Evolutionary conservation across 53 echinoderm and acorn worm genomes (phyloP).

Genomic region (Zoroaster sp.): DNA sequence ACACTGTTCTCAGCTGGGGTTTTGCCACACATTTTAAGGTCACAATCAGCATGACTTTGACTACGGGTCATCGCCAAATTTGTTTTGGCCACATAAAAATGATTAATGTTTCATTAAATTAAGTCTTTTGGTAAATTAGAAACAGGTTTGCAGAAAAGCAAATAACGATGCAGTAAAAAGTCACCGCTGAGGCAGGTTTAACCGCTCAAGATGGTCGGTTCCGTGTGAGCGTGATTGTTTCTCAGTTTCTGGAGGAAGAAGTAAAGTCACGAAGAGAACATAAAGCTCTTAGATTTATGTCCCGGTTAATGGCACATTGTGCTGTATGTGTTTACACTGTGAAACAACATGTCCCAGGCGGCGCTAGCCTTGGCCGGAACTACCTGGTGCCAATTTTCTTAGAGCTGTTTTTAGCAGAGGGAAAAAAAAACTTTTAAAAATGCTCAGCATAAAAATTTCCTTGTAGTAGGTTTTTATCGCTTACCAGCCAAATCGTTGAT

Average conservation of each 20-base stretch:
- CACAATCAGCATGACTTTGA: background rate
- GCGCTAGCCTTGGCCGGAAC: no score
- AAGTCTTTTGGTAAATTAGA: background rate
- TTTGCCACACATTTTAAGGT: background rate
- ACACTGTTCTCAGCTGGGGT: background rate
- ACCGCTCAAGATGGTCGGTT: background rate
- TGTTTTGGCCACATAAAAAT: background rate
- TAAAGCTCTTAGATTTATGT: conserved; percentile 40
- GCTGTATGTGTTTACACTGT: conserved; percentile 35
- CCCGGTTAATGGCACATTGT: background rate
- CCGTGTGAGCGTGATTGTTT: background rate
- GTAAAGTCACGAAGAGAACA: background rate
- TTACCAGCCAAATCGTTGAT: no score
- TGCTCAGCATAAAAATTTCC: no score
- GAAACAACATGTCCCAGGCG: background rate
- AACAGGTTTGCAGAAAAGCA: background rate
- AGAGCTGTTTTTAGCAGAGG: no score
- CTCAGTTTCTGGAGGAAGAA: background rate
- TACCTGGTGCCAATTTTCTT: no score
- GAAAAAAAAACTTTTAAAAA: no score
- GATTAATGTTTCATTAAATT: conserved; percentile 43
- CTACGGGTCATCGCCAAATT: background rate
- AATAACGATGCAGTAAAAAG: background rate
- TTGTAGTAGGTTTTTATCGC: no score
- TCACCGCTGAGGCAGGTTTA: background rate